A percentile compares a stretch with the other conserved stretches of the same genome.
These are phyloP conservation scores for Diarsia rubi DNA, from an alignment of 2,888 invertebrate species.

Conservation along the genomic window DNA sequence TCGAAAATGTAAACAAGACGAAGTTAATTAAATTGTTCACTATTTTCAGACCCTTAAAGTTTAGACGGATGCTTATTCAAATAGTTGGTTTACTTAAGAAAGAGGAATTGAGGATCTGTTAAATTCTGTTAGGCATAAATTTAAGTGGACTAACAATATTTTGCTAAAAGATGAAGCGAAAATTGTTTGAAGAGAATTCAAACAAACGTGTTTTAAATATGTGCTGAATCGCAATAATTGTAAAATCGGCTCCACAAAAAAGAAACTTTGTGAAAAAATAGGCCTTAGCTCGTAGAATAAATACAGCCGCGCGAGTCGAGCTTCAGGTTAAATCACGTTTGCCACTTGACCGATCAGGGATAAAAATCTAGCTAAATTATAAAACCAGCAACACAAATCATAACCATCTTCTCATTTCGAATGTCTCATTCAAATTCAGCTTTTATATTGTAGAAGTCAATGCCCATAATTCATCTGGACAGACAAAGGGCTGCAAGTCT, in stretches of 20 bases:
- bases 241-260: no score
- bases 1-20: conserved; percentile 16
- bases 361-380: background rate
- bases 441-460: conserved; percentile 54
- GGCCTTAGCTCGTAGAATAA: no score
- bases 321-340: no score
- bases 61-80: conserved; percentile 2
- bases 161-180: background rate
- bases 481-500: conserved; percentile 72
- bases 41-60: conserved; percentile 25
- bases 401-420: conserved; percentile 16
- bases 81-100: conserved; percentile 10
- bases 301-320: no score
- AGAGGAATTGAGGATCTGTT: background rate
- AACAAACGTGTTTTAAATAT: background rate
- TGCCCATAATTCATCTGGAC: conserved; percentile 70
- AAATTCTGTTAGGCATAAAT: background rate
- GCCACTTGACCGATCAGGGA: no score
- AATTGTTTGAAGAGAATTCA: background rate
- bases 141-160: background rate
- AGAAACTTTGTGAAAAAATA: no score
- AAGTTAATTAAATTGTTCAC: conserved; percentile 29
- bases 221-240: background rate
- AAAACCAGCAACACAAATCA: background rate
- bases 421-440: conserved; percentile 18